phyloP scores from a whole-genome alignment of 1,140 invertebrate genomes.

The Hyphantria cunea region DNA sequence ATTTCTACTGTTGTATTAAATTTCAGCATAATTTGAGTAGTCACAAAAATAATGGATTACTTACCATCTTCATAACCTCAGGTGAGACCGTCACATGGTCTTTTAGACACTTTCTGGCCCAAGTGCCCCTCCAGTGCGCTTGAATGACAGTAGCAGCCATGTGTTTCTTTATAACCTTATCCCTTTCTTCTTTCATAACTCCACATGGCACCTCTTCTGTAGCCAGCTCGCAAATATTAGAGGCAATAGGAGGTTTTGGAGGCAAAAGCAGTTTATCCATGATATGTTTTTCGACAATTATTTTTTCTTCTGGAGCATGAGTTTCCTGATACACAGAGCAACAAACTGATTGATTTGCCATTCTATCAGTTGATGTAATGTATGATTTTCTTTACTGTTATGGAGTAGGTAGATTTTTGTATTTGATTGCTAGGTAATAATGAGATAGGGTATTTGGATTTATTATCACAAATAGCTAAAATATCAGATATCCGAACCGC shows the following conservation, averaged over 20 bases:
- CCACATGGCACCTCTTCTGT: constrained; percentile 57
- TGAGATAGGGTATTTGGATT: too few species aligned
- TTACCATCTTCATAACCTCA: constrained; percentile 57
- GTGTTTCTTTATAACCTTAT: constrained; percentile 53
- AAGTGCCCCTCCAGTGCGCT: constrained; percentile 62
- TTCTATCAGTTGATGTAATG: too few species aligned
- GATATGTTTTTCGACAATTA: constrained; percentile 37
- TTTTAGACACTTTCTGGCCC: constrained; percentile 56
- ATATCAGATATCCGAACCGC: too few species aligned
- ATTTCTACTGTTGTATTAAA: too few species aligned
- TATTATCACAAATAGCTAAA: too few species aligned
- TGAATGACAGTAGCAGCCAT: constrained; percentile 63
- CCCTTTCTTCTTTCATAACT: constrained; percentile 54
- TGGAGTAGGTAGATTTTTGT: too few species aligned
- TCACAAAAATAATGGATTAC: constrained; percentile 12
- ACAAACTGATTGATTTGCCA: background rate
- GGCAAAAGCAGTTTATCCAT: constrained; percentile 43
- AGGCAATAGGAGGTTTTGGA: constrained; percentile 38
- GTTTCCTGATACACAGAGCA: constrained; percentile 7
- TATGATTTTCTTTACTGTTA: too few species aligned
- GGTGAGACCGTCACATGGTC: constrained; percentile 35
- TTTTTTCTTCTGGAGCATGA: constrained; percentile 39
- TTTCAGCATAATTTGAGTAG: too few species aligned
- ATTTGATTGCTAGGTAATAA: too few species aligned
- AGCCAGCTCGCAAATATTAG: constrained; percentile 53